phyloP scores from a whole-genome alignment of 1,140 invertebrate genomes.

The Diachasmimorpha longicaudata region DNA sequence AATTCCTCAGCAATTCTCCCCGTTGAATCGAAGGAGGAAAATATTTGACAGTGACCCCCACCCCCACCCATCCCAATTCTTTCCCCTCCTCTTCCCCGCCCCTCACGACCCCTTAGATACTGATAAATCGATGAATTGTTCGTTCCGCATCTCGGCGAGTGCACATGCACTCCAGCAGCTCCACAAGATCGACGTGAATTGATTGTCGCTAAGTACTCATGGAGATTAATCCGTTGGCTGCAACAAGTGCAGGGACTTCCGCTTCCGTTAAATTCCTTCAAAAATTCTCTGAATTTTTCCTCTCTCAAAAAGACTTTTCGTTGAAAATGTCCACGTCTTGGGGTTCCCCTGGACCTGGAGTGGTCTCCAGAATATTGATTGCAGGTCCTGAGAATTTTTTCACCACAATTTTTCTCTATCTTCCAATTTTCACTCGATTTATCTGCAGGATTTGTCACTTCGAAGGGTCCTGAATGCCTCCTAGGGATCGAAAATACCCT shows the following conservation, averaged over 20 bases:
- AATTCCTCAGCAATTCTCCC: conserved; percentile 34
- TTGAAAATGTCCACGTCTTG: too few species aligned
- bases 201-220: too few species aligned
- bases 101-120: background rate
- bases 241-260: too few species aligned
- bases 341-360: too few species aligned
- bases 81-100: background rate
- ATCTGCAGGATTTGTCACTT: background rate
- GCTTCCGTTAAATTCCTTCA: too few species aligned
- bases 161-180: too few species aligned
- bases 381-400: background rate
- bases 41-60: background rate
- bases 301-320: too few species aligned
- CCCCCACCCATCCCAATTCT: background rate
- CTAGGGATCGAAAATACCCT: background rate
- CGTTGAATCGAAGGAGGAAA: background rate
- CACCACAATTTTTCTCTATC: background rate
- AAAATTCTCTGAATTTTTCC: too few species aligned
- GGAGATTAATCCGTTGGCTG: too few species aligned
- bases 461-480: background rate
- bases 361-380: background rate
- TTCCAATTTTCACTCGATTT: background rate
- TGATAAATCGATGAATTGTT: too few species aligned
- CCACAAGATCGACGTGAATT: too few species aligned
- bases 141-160: too few species aligned